A percentile compares a stretch with the other conserved stretches of the same genome.
Evolutionary conservation across 1,140 invertebrate genomes (phyloP).

Genomic region (Pemphigus obesinymphae): DNA sequence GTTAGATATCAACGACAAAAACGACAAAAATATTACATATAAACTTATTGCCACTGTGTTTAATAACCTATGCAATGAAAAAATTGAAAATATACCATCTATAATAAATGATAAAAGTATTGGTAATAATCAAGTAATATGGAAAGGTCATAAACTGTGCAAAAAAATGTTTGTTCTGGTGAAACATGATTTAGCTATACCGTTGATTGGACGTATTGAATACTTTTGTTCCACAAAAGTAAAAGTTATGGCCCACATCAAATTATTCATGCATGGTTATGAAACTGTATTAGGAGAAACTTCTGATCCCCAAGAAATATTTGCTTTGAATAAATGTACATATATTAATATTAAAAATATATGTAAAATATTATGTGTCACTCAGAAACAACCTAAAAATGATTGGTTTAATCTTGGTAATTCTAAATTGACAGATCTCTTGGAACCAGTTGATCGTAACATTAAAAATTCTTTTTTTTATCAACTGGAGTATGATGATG

Average conservation of each 20-base stretch:
- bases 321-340: constrained; percentile 69
- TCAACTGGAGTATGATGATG: constrained; percentile 23
- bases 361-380: neutral
- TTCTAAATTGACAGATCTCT: neutral
- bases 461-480: constrained; percentile 27
- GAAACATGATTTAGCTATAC: constrained; percentile 44
- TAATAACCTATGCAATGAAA: constrained; percentile 62
- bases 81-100: constrained; percentile 57
- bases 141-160: constrained; percentile 49
- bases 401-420: constrained; percentile 10
- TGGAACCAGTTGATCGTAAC: constrained; percentile 4
- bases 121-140: constrained; percentile 51
- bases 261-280: constrained; percentile 54
- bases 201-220: constrained; percentile 3
- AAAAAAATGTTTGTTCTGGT: constrained; percentile 46
- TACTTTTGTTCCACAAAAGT: neutral
- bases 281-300: constrained; percentile 79
- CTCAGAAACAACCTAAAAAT: constrained; percentile 13
- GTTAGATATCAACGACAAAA: constrained; percentile 55
- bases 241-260: neutral
- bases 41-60: constrained; percentile 59
- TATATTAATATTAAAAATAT: constrained; percentile 49
- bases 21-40: constrained; percentile 56
- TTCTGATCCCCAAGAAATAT: constrained; percentile 71
- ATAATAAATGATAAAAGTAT: constrained; percentile 52